Evolutionary conservation across 2,113 vertebrate species (phyloP), one percentile per base, ranked within the genome.

Genomic region (Columbina picui): DNA sequence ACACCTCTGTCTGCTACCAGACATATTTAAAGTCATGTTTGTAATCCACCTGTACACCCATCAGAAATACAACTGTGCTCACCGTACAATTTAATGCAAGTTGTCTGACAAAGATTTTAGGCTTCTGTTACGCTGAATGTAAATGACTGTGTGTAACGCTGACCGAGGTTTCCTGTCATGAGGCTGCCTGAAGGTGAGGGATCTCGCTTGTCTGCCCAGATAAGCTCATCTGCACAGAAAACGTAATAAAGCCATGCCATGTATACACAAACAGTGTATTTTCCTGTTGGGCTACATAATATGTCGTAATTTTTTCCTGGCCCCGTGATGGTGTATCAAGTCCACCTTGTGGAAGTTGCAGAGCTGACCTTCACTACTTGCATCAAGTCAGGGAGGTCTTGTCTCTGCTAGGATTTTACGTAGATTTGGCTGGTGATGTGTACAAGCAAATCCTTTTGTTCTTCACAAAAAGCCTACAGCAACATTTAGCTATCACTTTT

Each of bases 321-420:
- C 14, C 23, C 18, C 1, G 0, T 18, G 69, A 32, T 14, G 9
- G 6, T 61, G 3, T 70, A 45, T 22, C 6, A 29, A 30, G 38
- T 74, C 67, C 39, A 63, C 21, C 39, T 36, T 45, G 18, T 26
- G 29, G 25, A 55, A 70, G 39, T 47, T 50, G 65, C 26, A 53
- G 39, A 81, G 38, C 39, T 85, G 60, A 78, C 41, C 22, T 34
- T 82, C 23, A 27, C 21, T 81, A 26, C 64, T 82, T 85, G 15
- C 36, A 45, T 55, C 7, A 18, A 22, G 14, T 45, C 45, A 47
- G 21, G 8, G 4, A n/a, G 23, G 25, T 50, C 45, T 71, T 63
- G 25, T 22, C 43, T 74, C 45, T 55, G 56, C 14, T 10, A 65
- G 22, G 45, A 52, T 38, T 75, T 67, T 63, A n/a, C 4, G 1